Percentiles rank a stretch among this genome's conserved stretches.
Conservation (phyloP, 2,113 vertebrate species). For the Gasterosteus aculeatus region DNA sequence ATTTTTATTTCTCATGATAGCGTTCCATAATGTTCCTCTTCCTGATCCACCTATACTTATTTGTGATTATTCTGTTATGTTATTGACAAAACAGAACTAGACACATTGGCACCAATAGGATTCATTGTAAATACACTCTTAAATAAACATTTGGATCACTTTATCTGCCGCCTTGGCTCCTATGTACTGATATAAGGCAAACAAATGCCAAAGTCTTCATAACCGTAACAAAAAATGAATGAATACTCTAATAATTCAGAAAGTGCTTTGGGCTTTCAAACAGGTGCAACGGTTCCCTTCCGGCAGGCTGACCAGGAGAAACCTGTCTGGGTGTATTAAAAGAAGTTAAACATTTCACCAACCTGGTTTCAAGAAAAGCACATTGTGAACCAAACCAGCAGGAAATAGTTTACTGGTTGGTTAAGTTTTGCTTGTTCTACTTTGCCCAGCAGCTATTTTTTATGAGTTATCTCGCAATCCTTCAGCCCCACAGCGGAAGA, state of each 20-base stretch:
- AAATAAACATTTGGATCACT: neutral
- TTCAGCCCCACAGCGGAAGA: neutral
- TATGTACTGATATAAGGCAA: neutral
- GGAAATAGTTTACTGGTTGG: neutral
- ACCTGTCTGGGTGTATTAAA: neutral
- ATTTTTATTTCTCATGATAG: neutral
- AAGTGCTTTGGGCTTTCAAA: neutral
- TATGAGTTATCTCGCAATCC: neutral
- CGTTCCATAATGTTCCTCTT: neutral
- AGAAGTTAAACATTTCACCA: slow-evolving; percentile 6
- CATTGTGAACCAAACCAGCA: slow-evolving; percentile 15
- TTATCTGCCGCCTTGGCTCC: neutral
- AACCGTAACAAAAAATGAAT: neutral
- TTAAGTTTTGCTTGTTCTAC: slow-evolving; percentile 13
- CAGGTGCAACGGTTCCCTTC: neutral
- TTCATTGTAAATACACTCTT: neutral
- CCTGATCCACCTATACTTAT: neutral
- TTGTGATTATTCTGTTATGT: neutral
- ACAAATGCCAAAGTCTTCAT: neutral
- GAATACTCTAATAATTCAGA: neutral
- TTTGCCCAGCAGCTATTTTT: neutral
- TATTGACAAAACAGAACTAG: neutral
- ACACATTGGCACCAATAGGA: neutral
- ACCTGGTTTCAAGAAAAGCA: neutral
- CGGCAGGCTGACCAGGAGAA: neutral